Evolutionary conservation across 2,113 vertebrate genomes (phyloP).

Genomic region (Scalopus aquaticus): DNA sequence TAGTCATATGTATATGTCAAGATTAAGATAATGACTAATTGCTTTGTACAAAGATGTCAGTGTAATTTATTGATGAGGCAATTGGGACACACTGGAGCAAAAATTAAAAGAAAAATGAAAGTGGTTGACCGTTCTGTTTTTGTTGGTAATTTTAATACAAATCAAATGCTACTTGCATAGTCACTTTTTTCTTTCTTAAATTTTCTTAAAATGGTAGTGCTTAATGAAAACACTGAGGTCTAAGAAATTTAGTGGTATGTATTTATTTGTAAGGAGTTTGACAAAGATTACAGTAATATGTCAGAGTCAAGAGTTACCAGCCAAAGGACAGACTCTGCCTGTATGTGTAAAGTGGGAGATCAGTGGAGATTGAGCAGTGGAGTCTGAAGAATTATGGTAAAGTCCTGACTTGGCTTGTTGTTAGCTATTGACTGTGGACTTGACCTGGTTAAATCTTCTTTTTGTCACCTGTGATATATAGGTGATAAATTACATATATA

Average conservation of each 20-base stretch:
- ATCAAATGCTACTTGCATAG: slow-evolving; percentile 26
- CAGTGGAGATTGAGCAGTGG: neutral
- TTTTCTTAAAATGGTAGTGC: slow-evolving; percentile 32
- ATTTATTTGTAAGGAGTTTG: slow-evolving; percentile 43
- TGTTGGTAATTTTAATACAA: slow-evolving; percentile 54
- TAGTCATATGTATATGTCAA: slow-evolving; percentile 4
- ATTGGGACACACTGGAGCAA: slow-evolving; percentile 21
- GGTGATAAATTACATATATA: neutral
- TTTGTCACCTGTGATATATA: slow-evolving; percentile 12
- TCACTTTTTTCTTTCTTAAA: slow-evolving; percentile 22
- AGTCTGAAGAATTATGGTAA: neutral
- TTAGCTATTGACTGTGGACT: slow-evolving; percentile 15
- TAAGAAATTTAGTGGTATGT: slow-evolving; percentile 35
- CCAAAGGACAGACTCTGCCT: neutral
- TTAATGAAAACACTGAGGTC: neutral
- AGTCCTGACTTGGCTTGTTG: slow-evolving; percentile 1
- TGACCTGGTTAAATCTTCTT: neutral
- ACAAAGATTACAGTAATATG: neutral
- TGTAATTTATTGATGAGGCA: slow-evolving; percentile 51
- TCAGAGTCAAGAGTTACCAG: neutral
- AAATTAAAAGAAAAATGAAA: slow-evolving; percentile 62
- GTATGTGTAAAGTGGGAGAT: neutral
- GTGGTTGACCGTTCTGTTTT: slow-evolving; percentile 9
- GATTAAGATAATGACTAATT: slow-evolving; percentile 33
- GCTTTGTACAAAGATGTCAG: slow-evolving; percentile 41